phyloP scores from a whole-genome alignment of 2,888 invertebrate species.

The Cheilosia vulpina region DNA sequence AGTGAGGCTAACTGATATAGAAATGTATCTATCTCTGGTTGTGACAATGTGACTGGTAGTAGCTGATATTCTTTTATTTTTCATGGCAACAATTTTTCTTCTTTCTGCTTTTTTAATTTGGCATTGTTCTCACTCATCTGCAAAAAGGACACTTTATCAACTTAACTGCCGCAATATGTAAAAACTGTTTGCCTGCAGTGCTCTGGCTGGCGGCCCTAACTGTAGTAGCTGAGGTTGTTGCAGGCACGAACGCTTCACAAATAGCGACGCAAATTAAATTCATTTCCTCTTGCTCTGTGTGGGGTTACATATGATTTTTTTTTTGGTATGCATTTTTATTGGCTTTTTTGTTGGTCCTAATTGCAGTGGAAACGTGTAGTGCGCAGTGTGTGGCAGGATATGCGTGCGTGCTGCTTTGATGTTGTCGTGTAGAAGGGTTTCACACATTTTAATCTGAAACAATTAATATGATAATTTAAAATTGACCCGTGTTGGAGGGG shows the following conservation, averaged over 20 bases:
- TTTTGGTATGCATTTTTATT: not conserved
- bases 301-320: slow-evolving; percentile 5
- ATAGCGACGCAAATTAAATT: slow-evolving; percentile 71
- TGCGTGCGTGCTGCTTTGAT: slow-evolving; percentile 43
- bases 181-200: slow-evolving; percentile 71
- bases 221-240: slow-evolving; percentile 58
- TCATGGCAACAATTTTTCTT: not conserved
- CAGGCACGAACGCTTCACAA: slow-evolving; percentile 59
- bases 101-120: slow-evolving; percentile 18
- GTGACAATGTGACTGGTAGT: not conserved
- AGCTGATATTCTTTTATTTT: not conserved
- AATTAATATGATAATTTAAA: slow-evolving; percentile 66
- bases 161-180: slow-evolving; percentile 75
- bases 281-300: slow-evolving; percentile 23
- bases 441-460: slow-evolving; percentile 55
- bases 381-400: slow-evolving; percentile 19
- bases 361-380: slow-evolving; percentile 49
- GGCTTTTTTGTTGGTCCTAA: slow-evolving; percentile 48
- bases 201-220: slow-evolving; percentile 29
- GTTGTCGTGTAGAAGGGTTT: slow-evolving; percentile 16
- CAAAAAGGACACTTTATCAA: slow-evolving; percentile 75
- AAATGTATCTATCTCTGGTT: not conserved
- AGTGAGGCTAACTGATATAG: slow-evolving; percentile 22
- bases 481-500: slow-evolving; percentile 16
- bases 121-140: slow-evolving; percentile 69